Evolutionary conservation across 2,113 vertebrate genomes (phyloP).

Genomic region (Elachura formosa): DNA sequence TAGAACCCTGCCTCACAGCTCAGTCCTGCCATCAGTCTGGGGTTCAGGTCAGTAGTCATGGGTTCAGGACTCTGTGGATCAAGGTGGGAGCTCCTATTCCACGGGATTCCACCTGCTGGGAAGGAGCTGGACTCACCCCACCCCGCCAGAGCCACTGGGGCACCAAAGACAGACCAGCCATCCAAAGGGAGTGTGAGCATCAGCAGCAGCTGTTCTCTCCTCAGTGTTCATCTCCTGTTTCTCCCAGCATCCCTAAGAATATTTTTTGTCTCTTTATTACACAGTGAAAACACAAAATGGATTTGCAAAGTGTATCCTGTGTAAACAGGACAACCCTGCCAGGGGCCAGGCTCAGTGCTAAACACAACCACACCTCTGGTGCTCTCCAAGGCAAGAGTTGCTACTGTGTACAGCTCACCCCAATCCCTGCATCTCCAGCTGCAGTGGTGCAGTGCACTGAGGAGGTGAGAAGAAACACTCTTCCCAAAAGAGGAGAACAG

Average conservation of each 20-base stretch:
- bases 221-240: background rate
- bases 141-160: background rate
- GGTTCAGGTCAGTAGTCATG: background rate
- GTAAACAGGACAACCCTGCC: background rate
- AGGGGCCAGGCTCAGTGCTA: background rate
- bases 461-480: background rate
- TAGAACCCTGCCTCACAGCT: background rate
- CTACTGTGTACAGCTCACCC: background rate
- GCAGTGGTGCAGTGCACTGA: background rate
- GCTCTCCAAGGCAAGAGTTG: background rate
- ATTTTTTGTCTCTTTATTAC: background rate
- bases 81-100: background rate
- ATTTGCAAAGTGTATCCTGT: background rate
- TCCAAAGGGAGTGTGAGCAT: background rate
- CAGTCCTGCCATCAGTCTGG: background rate
- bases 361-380: background rate
- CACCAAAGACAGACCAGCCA: background rate
- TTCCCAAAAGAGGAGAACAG: background rate
- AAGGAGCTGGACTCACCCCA: background rate
- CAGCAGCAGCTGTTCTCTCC: background rate
- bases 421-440: background rate
- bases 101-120: background rate
- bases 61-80: background rate
- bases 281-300: background rate
- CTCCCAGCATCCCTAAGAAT: background rate